Percentiles rank a stretch among this genome's conserved stretches.
Conservation (phyloP, 92 coral and sea anemone species). For the Hydrozoanthus gracilis region DNA sequence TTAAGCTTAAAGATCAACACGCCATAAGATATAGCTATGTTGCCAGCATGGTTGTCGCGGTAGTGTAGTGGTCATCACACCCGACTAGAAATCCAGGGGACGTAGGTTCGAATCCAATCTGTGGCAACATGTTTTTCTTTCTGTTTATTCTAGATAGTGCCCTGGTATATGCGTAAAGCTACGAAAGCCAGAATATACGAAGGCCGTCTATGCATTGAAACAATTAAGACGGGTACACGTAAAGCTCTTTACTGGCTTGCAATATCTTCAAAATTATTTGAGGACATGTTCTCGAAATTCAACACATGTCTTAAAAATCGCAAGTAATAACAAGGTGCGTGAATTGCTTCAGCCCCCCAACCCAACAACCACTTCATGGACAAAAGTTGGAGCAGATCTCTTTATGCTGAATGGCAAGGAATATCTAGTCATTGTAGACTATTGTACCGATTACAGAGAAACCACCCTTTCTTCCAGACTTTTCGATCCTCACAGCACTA, state of each 20-base stretch:
- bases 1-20: no score
- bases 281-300: slow-evolving; percentile 47
- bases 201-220: slow-evolving; percentile 57
- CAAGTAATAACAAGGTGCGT: slow-evolving; percentile 41
- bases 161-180: slow-evolving; percentile 29
- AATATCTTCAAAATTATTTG: slow-evolving; percentile 45
- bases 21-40: no score
- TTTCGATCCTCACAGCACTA: slow-evolving; percentile 30
- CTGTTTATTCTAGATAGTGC: no score
- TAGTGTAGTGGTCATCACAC: no score
- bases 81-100: no score
- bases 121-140: no score
- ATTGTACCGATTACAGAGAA: slow-evolving; percentile 47
- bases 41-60: no score
- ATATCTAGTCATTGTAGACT: slow-evolving; percentile 35
- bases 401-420: slow-evolving; percentile 49
- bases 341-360: slow-evolving; percentile 38
- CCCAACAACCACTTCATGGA: slow-evolving; percentile 46
- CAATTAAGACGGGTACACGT: slow-evolving; percentile 14
- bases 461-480: slow-evolving; percentile 48
- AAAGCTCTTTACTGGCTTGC: slow-evolving; percentile 54
- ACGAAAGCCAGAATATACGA: slow-evolving; percentile 48
- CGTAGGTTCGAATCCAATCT: no score
- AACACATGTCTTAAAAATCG: slow-evolving; percentile 40
- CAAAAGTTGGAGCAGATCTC: slow-evolving; percentile 49